Base-by-base conservation (phyloP, 2,888 invertebrate species). In the Tiliacea aurago region DNA sequence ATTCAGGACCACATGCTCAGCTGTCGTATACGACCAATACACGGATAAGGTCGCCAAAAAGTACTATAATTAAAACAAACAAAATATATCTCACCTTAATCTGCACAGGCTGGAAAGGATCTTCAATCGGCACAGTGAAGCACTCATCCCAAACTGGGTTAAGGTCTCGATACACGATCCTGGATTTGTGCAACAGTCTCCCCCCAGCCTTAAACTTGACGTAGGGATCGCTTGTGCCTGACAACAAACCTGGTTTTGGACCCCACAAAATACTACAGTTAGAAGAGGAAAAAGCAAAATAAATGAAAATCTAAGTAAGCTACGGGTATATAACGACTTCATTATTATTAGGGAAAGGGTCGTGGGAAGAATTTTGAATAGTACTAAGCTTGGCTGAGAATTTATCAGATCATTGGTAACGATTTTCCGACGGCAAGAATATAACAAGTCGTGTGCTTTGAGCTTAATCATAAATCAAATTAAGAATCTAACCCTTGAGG, bases 141-240 rank as follows among this genome's bases (percentile, higher is more conserved):
- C 98, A 98, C 94, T 99, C 99, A 91, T 99, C 99, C 99, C 99
- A 99, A n/a, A 98, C 97, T 0, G 99, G 99, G 95, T 99, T 99
- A 78, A 99, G 97, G 93, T 99, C 99, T 88, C 99, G 97, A 94
- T 98, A 98, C 77, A 99, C 98, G 72, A 98, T 99, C 91, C 98
- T 98, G 86, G 99, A 99, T 96, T 99, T 99, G 96, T 99, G 98
- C 85, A 99, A 97, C 85, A 99, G 96, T 80, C 98, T 97, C 51
- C 98, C 98, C 18, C 98, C 98, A 81, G 98, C 96, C 95, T 99
- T 99, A 96, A 99, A 99, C 97, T 99, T 99, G 72, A 99, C 99
- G 96, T 99, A 99, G 37, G 99, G 99, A 96, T 99, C 99, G 94
- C 99, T 99, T 79, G 99, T 98, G 87, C 99, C 99, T 99, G 96